A percentile compares a stretch with the other conserved stretches of the same genome.
phyloP scores from a whole-genome alignment of 2,888 invertebrate species.

The Ischnus inquisitorius region DNA sequence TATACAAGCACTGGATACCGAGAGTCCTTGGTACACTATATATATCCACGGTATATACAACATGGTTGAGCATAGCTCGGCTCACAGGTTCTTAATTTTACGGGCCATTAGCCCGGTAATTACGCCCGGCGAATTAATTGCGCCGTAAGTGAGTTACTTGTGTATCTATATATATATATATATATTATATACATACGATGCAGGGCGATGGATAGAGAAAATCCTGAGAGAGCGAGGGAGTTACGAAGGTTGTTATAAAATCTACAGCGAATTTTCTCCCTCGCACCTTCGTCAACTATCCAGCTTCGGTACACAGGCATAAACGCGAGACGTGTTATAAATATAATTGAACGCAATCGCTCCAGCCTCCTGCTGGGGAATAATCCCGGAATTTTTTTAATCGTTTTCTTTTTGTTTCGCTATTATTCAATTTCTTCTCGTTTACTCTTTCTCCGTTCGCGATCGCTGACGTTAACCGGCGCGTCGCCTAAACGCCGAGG shows the following conservation, averaged over 20 bases:
- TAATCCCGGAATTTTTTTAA: neutral
- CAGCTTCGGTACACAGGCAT: neutral
- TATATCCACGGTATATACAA: slow-evolving; percentile 20
- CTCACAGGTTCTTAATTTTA: slow-evolving; percentile 81
- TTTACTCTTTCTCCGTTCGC: neutral
- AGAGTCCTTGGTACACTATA: neutral
- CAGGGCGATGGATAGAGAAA: slow-evolving; percentile 36
- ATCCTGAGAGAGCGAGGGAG: slow-evolving; percentile 49
- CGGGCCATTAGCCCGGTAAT: slow-evolving; percentile 81
- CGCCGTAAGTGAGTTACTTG: slow-evolving; percentile 81
- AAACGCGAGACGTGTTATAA: slow-evolving; percentile 28
- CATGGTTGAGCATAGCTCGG: slow-evolving; percentile 53
- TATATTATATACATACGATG: neutral
- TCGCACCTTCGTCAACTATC: slow-evolving; percentile 2
- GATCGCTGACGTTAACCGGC: neutral
- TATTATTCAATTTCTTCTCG: slow-evolving; percentile 18
- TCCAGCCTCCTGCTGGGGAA: slow-evolving; percentile 2
- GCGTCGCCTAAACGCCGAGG: neutral
- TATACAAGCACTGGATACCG: neutral
- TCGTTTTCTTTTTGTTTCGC: slow-evolving; percentile 10
- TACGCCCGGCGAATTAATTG: slow-evolving; percentile 81
- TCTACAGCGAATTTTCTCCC: slow-evolving; percentile 43
- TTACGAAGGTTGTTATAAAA: slow-evolving; percentile 58
- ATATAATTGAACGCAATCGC: slow-evolving; percentile 53
- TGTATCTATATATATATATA: neutral